These are phyloP conservation scores for Clinocottus analis DNA, from an alignment of 2,113 vertebrate genomes.

Conservation along the genomic window DNA sequence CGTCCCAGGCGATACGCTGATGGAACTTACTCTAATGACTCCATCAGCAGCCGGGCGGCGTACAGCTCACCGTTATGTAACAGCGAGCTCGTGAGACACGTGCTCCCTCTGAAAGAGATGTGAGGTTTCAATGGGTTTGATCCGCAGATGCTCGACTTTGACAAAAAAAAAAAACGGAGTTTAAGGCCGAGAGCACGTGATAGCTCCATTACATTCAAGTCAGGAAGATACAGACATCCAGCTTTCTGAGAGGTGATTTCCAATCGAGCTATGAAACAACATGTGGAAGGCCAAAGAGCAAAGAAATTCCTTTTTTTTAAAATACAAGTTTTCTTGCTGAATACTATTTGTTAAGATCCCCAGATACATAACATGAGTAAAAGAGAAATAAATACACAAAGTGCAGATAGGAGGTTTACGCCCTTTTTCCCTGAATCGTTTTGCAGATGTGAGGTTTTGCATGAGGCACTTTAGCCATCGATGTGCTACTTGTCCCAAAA, in stretches of 20 bases:
- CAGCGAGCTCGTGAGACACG: conserved; percentile 18
- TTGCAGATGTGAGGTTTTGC: too few relatives aligned
- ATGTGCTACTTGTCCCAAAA: neutral
- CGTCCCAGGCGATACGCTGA: conserved; percentile 32
- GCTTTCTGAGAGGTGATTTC: neutral
- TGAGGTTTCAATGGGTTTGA: conserved; percentile 18
- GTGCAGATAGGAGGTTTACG: too few relatives aligned
- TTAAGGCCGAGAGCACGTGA: neutral
- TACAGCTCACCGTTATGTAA: conserved; percentile 26
- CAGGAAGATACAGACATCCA: neutral
- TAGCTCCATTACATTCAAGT: neutral
- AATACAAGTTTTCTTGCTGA: too few relatives aligned
- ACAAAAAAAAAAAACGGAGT: too few relatives aligned
- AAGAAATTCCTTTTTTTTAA: too few relatives aligned
- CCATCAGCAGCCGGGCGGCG: conserved; percentile 27
- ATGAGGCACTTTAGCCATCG: too few relatives aligned
- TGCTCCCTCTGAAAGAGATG: conserved; percentile 23
- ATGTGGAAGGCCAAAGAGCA: neutral
- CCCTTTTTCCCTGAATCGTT: too few relatives aligned
- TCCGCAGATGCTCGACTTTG: neutral
- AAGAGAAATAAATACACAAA: too few relatives aligned
- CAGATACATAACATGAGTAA: too few relatives aligned
- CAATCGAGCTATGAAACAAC: neutral
- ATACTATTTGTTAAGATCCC: too few relatives aligned
- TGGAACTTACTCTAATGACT: conserved; percentile 48